A percentile compares a stretch with the other conserved stretches of the same genome.
Evolutionary conservation across 2,888 invertebrate species (phyloP).

Genomic region (Xylophagus ater): DNA sequence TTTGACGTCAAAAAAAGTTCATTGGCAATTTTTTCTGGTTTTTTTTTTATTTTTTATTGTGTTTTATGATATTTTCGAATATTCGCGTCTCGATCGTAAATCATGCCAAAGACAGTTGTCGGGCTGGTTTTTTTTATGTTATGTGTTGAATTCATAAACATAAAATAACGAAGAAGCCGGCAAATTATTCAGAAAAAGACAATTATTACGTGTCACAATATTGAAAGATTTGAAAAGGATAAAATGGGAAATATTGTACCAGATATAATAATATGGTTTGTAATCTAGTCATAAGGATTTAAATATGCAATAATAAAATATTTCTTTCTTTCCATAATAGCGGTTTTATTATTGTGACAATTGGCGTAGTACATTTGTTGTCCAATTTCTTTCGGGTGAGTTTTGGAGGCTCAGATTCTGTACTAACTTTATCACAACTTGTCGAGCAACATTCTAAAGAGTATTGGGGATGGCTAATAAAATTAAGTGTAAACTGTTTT

Average conservation of each 20-base stretch:
- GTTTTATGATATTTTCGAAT: too few relatives aligned
- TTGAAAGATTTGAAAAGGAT: too few relatives aligned
- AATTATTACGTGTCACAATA: too few relatives aligned
- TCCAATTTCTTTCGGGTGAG: conserved; percentile 33
- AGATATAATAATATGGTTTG: conserved; percentile 35
- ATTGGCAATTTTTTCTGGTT: too few relatives aligned
- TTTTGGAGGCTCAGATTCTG: conserved; percentile 32
- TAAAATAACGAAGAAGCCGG: too few relatives aligned
- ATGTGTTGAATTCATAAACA: too few relatives aligned
- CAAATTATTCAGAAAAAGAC: too few relatives aligned
- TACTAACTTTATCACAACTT: conserved; percentile 33
- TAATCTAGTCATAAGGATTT: neutral
- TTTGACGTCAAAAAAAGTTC: too few relatives aligned
- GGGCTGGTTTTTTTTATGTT: too few relatives aligned
- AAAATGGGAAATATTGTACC: conserved; percentile 36
- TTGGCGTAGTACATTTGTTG: conserved; percentile 34
- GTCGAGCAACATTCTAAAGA: conserved; percentile 41
- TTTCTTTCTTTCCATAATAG: conserved; percentile 19
- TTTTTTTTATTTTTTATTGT: too few relatives aligned
- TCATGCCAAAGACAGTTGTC: too few relatives aligned
- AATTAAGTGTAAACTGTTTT: conserved; percentile 65
- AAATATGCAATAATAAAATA: neutral
- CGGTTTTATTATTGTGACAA: conserved; percentile 27
- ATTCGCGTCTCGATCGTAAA: too few relatives aligned
- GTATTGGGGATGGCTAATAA: conserved; percentile 65